Base-by-base conservation (phyloP, 2,888 invertebrate genomes). In the Coelinius sp. region DNA sequence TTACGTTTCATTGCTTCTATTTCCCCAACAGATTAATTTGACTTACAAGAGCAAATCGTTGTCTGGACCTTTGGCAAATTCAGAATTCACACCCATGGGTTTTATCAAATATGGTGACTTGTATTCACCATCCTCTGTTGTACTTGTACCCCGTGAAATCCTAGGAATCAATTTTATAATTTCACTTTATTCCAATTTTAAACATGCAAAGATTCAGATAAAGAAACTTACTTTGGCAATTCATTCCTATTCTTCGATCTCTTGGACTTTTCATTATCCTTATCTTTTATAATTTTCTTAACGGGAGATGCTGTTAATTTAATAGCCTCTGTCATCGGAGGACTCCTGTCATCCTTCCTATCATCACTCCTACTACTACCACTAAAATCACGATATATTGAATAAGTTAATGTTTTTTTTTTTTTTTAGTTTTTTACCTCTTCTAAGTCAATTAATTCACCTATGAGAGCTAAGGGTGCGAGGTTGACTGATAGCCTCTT, bases 21-120 rank as follows among this genome's bases (percentile, higher is more conserved):
- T 20, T 52, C 10, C 24, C 35, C 6, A 17, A 20, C 41, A 24
- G 35, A 35, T 65, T 41, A 63, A 8, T 24, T 20, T 41, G 62
- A 92, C 93, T 90, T 90, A 96, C 96, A 96, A 86, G 31, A 96
- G 89, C 25, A 95, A 87, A 79, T 91, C 91, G 81, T 95, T 94
- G 84, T 94, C 92, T 0, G 96, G 92, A 67, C 97, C 97, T 83
- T 92, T 93, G n/a, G 91, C 89, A n/a, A 94, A 88, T 52, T 90
- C 88, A 1, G 92, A 86, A 88, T 96, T 93, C 25, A 94, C 93
- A 22, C 97, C 97, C 66, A 88, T 85, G 4, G 92, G 90, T 74
- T 89, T 89, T 17, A 88, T 86, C 70, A 90, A 82, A 82, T 91
- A 91, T 56, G 89, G 88, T 0, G 93, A 93, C 83, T 91, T 91